Evolutionary conservation across 2,797 vertebrate genomes (phyloP), one percentile per base, ranked within the genome.

Genomic region (Danio kyathit): DNA sequence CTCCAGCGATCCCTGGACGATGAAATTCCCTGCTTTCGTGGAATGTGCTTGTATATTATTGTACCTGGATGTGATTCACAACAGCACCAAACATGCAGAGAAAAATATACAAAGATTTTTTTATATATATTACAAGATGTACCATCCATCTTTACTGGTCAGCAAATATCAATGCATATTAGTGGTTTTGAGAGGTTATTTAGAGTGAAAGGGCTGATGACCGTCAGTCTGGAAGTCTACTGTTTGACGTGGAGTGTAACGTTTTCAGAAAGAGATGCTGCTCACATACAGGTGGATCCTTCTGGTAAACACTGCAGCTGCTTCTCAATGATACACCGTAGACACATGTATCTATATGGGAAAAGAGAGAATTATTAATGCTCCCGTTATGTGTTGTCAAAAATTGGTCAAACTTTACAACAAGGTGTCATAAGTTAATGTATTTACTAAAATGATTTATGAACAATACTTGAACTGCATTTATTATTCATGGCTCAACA

Each of bases 291-390:
- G 3, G 92, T 90, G 7, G 92, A 86, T 11, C 90, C 91, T 48
- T 94, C 94, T 0, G 95, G 94, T 75, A 95, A 92, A 92, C 96
- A 96, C 71, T 95, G 91, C 64, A 99, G 91, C 90, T 97, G 95
- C 76, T 96, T 97, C 86, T 98, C 94, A 6, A 99, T 97, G 87
- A 96, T 93, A 64, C 95, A 87, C 43, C 97, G 95, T 67, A 99
- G 93, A 76, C 92, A 93, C 0, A 94, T 96, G 77, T 98, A 99
- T 74, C 98, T 99, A 48, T 49, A 80, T 12, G 65, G 7, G 64
- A 38, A 54, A 16, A 82, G n/a, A 64, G 8, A 74, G 6, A 80
- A 56, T 11, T 29, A 29, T 29, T 29, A 29, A 29, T 29, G 29
- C 29, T 29, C 29, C 3, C 29, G 29, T 29, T 29, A 29, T 29